A percentile compares a stretch with the other conserved stretches of the same genome.
These are phyloP conservation scores for Agonopterix subpropinquella DNA, from an alignment of 2,888 invertebrate genomes.

Conservation along the genomic window DNA sequence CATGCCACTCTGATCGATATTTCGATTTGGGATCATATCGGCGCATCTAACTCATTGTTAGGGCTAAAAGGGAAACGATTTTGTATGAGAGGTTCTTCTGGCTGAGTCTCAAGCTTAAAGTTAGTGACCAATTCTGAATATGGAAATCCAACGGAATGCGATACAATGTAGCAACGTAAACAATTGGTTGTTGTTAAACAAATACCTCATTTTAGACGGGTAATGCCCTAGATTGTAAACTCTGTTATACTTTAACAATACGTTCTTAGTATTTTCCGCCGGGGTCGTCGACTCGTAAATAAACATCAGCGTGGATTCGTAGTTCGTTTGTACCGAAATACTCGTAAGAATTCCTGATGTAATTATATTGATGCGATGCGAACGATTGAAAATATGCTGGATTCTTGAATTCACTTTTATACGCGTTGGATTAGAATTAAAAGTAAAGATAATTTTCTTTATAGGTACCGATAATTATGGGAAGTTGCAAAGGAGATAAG, in stretches of 20 bases:
- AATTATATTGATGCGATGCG: neutral
- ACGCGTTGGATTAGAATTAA: too few species aligned
- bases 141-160: constrained; percentile 38
- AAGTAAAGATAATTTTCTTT: too few species aligned
- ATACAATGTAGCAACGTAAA: constrained; percentile 52
- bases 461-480: too few species aligned
- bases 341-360: neutral
- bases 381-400: too few species aligned
- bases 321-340: neutral
- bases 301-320: neutral
- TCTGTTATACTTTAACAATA: too few species aligned
- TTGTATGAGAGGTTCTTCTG: too few species aligned
- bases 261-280: neutral
- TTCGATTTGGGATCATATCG: constrained; percentile 20
- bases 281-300: constrained; percentile 2
- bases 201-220: constrained; percentile 60
- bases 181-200: constrained; percentile 54
- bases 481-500: too few species aligned
- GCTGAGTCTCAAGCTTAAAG: too few species aligned
- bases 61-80: constrained; percentile 17
- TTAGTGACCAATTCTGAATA: neutral
- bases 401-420: too few species aligned
- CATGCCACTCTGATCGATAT: constrained; percentile 17
- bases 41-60: constrained; percentile 27
- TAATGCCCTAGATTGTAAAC: constrained; percentile 47